Base-by-base conservation (phyloP, 2,113 vertebrate species). In the Amphiprion percula region DNA sequence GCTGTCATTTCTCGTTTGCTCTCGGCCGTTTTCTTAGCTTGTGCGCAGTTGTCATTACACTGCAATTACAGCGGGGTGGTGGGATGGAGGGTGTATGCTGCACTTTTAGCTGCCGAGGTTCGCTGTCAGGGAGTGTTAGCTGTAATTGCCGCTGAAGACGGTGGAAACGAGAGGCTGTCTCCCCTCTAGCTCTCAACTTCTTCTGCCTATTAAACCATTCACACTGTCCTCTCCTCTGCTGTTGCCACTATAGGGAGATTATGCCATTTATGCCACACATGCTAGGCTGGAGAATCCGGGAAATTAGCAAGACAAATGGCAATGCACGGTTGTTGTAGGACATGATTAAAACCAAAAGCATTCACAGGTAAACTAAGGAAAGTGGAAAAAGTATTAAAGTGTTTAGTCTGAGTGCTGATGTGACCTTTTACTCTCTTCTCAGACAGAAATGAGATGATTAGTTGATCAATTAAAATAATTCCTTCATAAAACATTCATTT, bases 81-180 rank as follows among this genome's bases (percentile, higher is more conserved):
- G 52, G 74, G 44, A 74, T 4, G 3, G 69, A 65, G 67, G 71
- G 67, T 52, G 84, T 30, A 1, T 11, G 75, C 61, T 86, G 82
- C 66, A 83, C 90, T 91, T 92, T 90, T 86, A 85, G 86, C 82
- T 68, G 86, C 79, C 23, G 50, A 15, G 52, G 58, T 55, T 83
- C 28, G 56, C 79, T 87, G 89, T 90, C 92, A 92, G 88, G 68
- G 69, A 85, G 81, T 44, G 85, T 92, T 91, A 88, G 78, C 60
- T 21, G 70, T 87, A 91, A 89, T 87, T 91, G 90, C 74, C 44
- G 41, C 39, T 64, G 86, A 91, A 77, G 74, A 82, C 55, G 28
- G 73, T 62, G 82, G 52, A 81, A 87, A 83, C 39, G 24, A 88
- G 68, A 80, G 67, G 65, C 70, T 37, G 49, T 68, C 58, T 65